Evolutionary conservation across 64 coral and sea anemone species (phyloP).

Genomic region (Porites australiensis): DNA sequence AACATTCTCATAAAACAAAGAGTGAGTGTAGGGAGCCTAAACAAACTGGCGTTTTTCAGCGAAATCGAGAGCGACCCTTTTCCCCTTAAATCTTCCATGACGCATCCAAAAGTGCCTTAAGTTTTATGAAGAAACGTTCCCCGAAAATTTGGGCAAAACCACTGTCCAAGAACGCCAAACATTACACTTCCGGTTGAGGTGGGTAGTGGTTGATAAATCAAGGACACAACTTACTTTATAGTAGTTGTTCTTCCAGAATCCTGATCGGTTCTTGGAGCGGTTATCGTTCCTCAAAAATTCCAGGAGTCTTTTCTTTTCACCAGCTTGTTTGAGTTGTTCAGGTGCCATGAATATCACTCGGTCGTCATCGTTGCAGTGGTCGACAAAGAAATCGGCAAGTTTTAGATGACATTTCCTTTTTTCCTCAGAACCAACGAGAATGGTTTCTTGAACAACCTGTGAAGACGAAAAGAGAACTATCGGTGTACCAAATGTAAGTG

Average conservation of each 20-base stretch:
- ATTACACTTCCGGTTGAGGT: not conserved
- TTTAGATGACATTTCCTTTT: constrained; percentile 58
- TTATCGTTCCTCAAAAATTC: constrained; percentile 72
- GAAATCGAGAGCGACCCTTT: no score
- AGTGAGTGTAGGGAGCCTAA: no score
- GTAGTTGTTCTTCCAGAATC: constrained; percentile 64
- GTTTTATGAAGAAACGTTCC: no score
- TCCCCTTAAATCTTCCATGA: no score
- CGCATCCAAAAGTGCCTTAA: no score
- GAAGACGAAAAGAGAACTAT: not conserved
- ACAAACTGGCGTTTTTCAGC: no score
- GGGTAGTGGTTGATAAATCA: not conserved
- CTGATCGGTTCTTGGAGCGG: constrained; percentile 13
- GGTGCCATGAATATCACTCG: constrained; percentile 48
- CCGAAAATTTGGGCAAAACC: no score
- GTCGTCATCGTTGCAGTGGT: constrained; percentile 60
- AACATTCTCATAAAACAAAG: no score
- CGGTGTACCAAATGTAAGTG: no score
- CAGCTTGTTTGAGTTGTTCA: constrained; percentile 69
- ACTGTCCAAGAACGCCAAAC: not conserved
- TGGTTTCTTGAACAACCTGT: constrained; percentile 69
- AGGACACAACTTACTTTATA: constrained; percentile 68
- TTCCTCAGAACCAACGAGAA: constrained; percentile 43
- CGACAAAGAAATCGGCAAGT: constrained; percentile 70
- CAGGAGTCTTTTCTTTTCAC: constrained; percentile 74